These are phyloP conservation scores for Girardinus metallicus DNA, from an alignment of 2,797 vertebrate species.

Conservation along the genomic window DNA sequence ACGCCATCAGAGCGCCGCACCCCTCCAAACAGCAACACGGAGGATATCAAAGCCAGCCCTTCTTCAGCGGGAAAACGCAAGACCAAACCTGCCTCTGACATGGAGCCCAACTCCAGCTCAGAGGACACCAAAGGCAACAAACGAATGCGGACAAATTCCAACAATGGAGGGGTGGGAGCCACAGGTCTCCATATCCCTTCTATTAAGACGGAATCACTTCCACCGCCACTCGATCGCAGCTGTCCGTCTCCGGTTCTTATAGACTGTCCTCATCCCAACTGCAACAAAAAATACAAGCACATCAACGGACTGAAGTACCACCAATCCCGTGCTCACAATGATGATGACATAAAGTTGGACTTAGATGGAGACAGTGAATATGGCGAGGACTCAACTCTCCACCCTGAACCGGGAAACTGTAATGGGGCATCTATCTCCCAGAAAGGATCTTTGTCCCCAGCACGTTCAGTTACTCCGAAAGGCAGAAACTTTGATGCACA, in stretches of 20 bases:
- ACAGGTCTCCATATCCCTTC: slow-evolving; percentile 82
- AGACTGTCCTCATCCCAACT: slow-evolving; percentile 98
- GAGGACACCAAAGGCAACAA: slow-evolving; percentile 99
- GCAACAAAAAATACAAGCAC: slow-evolving; percentile 99
- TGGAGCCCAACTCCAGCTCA: slow-evolving; percentile 98
- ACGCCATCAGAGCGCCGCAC: slow-evolving; percentile 95
- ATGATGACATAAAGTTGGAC: slow-evolving; percentile 92
- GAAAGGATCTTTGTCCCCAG: slow-evolving; percentile 93
- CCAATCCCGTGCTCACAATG: slow-evolving; percentile 97
- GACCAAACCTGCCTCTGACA: slow-evolving; percentile 93
- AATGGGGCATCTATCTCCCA: slow-evolving; percentile 90
- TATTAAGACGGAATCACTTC: slow-evolving; percentile 87
- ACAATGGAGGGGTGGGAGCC: slow-evolving; percentile 83
- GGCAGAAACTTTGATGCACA: slow-evolving; percentile 93
- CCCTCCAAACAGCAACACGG: slow-evolving; percentile 86
- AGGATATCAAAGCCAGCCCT: slow-evolving; percentile 96
- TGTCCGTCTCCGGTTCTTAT: slow-evolving; percentile 97
- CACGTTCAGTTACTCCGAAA: slow-evolving; percentile 94
- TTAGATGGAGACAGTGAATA: slow-evolving; percentile 95
- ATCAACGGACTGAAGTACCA: slow-evolving; percentile 99
- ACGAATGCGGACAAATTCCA: slow-evolving; percentile 96
- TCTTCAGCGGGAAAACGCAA: slow-evolving; percentile 94
- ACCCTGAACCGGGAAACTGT: slow-evolving; percentile 90
- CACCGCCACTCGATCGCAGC: slow-evolving; percentile 88
- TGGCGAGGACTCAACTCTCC: slow-evolving; percentile 91